Evolutionary conservation across 2,888 invertebrate species (phyloP).

Genomic region (Drosophila infuscata): DNA sequence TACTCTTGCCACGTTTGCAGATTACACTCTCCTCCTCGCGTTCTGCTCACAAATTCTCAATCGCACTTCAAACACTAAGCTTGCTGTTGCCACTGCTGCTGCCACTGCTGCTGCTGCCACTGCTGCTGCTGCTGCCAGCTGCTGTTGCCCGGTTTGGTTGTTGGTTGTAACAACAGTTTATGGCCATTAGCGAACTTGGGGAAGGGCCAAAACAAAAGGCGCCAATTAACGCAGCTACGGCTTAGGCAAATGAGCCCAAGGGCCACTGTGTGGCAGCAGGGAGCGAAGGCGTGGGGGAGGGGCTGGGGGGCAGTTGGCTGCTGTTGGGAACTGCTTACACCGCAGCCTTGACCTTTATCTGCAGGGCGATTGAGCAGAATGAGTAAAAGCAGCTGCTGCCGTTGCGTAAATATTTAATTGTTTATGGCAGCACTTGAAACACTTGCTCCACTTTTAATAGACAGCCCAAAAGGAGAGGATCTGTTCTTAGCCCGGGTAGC

Average conservation of each 20-base stretch:
- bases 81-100: not conserved
- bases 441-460: slow-evolving; percentile 71
- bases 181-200: slow-evolving; percentile 65
- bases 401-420: slow-evolving; percentile 76
- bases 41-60: slow-evolving; percentile 66
- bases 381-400: slow-evolving; percentile 10
- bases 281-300: not conserved
- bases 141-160: slow-evolving; percentile 25
- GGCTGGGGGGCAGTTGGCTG: not conserved
- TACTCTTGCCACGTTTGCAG: slow-evolving; percentile 36
- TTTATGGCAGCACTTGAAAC: slow-evolving; percentile 66
- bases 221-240: slow-evolving; percentile 75
- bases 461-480: slow-evolving; percentile 38
- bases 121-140: not conserved
- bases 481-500: slow-evolving; percentile 1
- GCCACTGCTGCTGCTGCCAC: slow-evolving; percentile 5
- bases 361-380: slow-evolving; percentile 53
- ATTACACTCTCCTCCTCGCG: slow-evolving; percentile 23
- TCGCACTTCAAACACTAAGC: slow-evolving; percentile 62
- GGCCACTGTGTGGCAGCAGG: slow-evolving; percentile 6
- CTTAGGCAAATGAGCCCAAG: slow-evolving; percentile 61
- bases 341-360: slow-evolving; percentile 79
- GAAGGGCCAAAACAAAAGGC: slow-evolving; percentile 63
- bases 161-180: slow-evolving; percentile 56
- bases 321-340: not conserved